Evolutionary conservation across 2,888 invertebrate species (phyloP), one percentile per base, ranked within the genome.

Genomic region (Eumerus sabulonum): DNA sequence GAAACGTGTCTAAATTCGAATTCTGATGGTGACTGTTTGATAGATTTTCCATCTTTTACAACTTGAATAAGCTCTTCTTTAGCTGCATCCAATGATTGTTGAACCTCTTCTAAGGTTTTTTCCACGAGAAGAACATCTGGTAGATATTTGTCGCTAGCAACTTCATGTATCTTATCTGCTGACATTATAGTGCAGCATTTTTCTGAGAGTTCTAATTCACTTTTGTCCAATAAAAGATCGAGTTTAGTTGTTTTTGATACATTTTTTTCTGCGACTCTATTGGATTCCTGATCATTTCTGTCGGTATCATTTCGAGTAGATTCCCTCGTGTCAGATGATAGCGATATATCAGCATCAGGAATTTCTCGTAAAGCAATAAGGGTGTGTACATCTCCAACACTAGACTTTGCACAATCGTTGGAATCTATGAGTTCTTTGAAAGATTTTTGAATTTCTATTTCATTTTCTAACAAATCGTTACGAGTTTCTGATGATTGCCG

Each of bases 11-110:
- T 93, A 64, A 94, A 93, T 85, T 93, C 93, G 84, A 94, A 94
- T 86, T 94, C 94, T 1, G 93, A 93, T 2, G 93, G 93, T 0
- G 93, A 93, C 82, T 93, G 93, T 84, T 94, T 93, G 82, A 92
- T 92, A 56, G 92, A 91, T 81, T 91, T 93, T 9, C 93, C 91
- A 84, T 89, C 91, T 86, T 91, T 91, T 79, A 91, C 90, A 1
- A 85, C 84, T 84, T 92, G 93, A 64, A 93, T 93, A 5, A 93
- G 90, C 88, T 93, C 93, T 83, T 91, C 93, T 86, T 93, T 93
- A 0, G 93, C 93, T 48, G 92, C 92, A 88, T 93, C 93, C 72
- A 93, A 87, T 16, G 93, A 93, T 85, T 93, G 92, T 84, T 93
- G 92, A 47, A 93, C 92, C 90, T 94, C 93, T 84, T 93, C 92